Base-by-base conservation (phyloP, 1,140 invertebrate genomes). In the Drosophila repleta region DNA sequence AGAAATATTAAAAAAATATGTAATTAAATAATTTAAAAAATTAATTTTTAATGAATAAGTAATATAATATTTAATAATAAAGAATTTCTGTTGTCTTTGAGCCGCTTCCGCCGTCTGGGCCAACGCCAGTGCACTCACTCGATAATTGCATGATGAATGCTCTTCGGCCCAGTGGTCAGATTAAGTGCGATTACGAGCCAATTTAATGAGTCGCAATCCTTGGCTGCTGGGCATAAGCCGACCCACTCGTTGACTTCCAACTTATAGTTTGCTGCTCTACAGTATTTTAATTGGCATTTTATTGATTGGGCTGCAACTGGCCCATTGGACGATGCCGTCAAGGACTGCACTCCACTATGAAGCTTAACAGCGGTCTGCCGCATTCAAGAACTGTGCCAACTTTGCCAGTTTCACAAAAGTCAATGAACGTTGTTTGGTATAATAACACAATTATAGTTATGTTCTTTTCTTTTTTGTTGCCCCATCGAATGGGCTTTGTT, bases 261-360 rank as follows among this genome's bases (percentile, higher is more conserved):
- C 76, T 85, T 78, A 65, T 51, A 61, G 76, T 64, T 55, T 64
- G 74, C 56, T 65, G 46, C 58, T 46, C 70, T 74, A 61, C 63
- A 62, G 62, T 66, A 76, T 75, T 82, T 85, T 78, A 87, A 87
- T 85, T 85, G 82, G 74, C 35, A 65, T 75, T 75, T 78, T 75
- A 78, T 87, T 78, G 65, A 69, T 79, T 69, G 46, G 26, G 49
- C 55, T 60, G 45, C 58, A 64, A 41, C 58, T 68, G 57, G 49
- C 32, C 58, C 29, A 35, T 58, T 35, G 11, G 1, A 58, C 51
- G 29, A 46, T 26, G 51, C 11, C 48, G 35, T 64, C 60, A 57
- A 48, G 74, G 57, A 64, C 43, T 32, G 13, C 37, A 56, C 58
- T 65, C 26, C 39, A 43, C n/a, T 17, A 17, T 20, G 29, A 41